Evolutionary conservation across 2,888 invertebrate species (phyloP), one percentile per base, ranked within the genome.

Genomic region (Linnaemya vulpina): DNA sequence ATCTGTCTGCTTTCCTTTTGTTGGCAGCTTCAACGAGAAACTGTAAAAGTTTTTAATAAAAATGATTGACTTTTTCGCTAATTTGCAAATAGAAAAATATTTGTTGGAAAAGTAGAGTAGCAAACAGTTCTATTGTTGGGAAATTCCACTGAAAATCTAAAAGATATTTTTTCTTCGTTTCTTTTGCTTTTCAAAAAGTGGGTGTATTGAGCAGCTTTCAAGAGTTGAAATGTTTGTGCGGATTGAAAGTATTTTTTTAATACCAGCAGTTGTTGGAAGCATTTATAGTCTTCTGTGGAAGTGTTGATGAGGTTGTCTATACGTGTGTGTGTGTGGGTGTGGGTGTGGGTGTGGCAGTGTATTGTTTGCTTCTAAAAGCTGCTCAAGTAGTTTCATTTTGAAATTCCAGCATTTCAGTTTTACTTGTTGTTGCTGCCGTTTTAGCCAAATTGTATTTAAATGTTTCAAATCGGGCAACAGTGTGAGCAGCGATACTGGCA

Each of bases 381-480:
- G 35, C 51, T 62, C 40, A 74, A 81, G 51, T 60, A 67, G 22
- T 68, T 74, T 67, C 20, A 68, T 60, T 68, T 58, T 53, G 22
- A 17, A 40, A 43, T 67, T 65, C 63, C 1, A 63, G 25, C 63
- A 63, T 53, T 11, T 46, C 55, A 46, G 43, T 22, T 15, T 10
- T 58, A 17, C 2, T 25, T 73, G n/a, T 49, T 60, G 38, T 80
- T 67, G 40, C 46, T 55, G 40, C 46, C 46, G 2, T 49, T 67
- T 25, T 74, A 51, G 40, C 46, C 55, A 9, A 79, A 79, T 65
- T 65, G 25, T 58, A 40, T 65, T 73, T 58, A 79, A 73, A 79
- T 22, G 70, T 53, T 63, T 70, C 3, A 35, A n/a, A n/a, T 63
- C 53, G 43, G 5, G 9, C 1, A 53, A 53, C 22, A 68, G 58